Percentiles rank a stretch among this genome's conserved stretches.
Conservation (phyloP, 2,113 vertebrate species). For the Geococcyx californianus region DNA sequence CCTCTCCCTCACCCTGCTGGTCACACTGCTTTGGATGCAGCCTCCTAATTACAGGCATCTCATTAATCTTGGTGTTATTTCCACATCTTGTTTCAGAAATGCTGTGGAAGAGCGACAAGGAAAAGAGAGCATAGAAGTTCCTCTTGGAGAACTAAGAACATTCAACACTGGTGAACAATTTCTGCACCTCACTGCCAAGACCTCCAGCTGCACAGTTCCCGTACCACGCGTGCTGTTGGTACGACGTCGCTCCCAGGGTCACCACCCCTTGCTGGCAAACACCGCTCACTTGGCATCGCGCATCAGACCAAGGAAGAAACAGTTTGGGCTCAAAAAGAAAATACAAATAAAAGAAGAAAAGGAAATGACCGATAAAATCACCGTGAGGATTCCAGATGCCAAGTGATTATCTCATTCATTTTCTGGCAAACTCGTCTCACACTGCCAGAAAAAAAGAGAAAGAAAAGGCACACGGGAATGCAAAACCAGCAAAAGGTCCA, state of each 20-base stretch:
- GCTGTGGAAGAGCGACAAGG: neutral
- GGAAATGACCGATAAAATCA: neutral
- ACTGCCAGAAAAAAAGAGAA: neutral
- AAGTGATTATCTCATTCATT: neutral
- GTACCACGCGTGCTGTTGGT: accelerated
- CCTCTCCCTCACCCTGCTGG: no score
- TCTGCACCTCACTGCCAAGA: accelerated
- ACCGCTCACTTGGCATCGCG: neutral
- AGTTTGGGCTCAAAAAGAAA: neutral
- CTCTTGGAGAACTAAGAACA: neutral
- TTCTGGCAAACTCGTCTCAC: neutral
- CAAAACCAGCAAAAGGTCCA: neutral
- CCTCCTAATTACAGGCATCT: neutral
- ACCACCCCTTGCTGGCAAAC: neutral
- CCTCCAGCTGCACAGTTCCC: accelerated
- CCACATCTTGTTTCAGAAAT: neutral
- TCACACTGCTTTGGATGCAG: no score
- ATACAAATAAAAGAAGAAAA: neutral
- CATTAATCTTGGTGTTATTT: neutral
- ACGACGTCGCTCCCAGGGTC: accelerated
- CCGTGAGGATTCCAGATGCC: neutral
- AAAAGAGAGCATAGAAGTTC: neutral
- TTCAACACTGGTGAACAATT: neutral
- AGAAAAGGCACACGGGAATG: neutral
- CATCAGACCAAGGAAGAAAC: neutral